These are phyloP conservation scores for Oopsacas minuta DNA, from an alignment of 37 sponge, comb jelly and placozoan genomes.

Conservation along the genomic window DNA sequence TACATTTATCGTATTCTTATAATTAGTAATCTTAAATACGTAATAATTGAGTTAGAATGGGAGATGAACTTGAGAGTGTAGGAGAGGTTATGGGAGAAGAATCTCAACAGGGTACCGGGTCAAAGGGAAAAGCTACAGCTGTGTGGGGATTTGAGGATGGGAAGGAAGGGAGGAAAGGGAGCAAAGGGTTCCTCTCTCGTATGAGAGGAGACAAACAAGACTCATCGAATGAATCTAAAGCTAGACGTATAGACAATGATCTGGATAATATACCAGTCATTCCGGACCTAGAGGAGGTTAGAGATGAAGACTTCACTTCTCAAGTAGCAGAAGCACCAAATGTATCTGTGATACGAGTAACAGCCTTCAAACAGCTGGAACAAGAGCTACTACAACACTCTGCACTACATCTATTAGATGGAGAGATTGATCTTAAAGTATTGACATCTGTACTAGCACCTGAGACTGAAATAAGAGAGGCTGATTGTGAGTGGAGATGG, in stretches of 20 bases:
- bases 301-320: conserved; percentile 37
- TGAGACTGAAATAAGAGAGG: conserved; percentile 46
- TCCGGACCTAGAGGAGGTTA: conserved; percentile 58
- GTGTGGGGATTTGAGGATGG: neutral
- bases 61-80: conserved; percentile 2
- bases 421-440: conserved; percentile 44
- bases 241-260: neutral
- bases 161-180: neutral
- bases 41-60: neutral
- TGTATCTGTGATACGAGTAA: conserved; percentile 32
- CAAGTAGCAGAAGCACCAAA: conserved; percentile 54
- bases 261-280: conserved; percentile 30
- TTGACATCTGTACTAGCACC: conserved; percentile 43
- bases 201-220: neutral
- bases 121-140: neutral
- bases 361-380: conserved; percentile 59
- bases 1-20: neutral
- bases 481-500: neutral
- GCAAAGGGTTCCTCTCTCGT: conserved; percentile 12
- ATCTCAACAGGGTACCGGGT: neutral
- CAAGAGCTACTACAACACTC: conserved; percentile 45
- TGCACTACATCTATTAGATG: conserved; percentile 46
- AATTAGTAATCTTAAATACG: neutral
- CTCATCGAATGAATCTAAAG: neutral
- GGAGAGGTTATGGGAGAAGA: neutral